A percentile compares a stretch with the other conserved stretches of the same genome.
Conservation (phyloP, 2,113 vertebrate genomes). For the Lasiurus cinereus region DNA sequence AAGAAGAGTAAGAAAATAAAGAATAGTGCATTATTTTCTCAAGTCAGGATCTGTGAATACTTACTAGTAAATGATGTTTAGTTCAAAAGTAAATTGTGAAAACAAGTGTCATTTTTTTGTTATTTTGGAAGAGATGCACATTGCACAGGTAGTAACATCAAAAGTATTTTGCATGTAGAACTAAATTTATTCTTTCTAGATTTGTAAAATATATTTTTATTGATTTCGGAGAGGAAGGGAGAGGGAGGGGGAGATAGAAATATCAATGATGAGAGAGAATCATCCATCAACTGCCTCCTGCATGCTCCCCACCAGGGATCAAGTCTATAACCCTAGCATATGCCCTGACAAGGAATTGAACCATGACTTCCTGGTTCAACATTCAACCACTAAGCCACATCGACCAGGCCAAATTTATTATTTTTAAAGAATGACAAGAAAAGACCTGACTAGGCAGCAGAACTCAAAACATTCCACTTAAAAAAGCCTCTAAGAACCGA, state of each 20-base stretch:
- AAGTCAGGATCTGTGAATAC: neutral
- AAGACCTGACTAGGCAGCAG: neutral
- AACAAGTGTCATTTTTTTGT: neutral
- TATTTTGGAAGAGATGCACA: neutral
- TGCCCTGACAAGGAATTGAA: too few species aligned
- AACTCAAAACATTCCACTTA: neutral
- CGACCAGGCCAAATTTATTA: neutral
- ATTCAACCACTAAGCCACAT: too few species aligned
- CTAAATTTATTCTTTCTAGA: neutral
- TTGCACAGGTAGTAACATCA: neutral
- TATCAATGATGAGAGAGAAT: too few species aligned
- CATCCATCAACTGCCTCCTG: too few species aligned
- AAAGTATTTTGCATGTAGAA: neutral
- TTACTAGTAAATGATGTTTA: neutral
- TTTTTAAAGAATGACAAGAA: neutral
- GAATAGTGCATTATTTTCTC: neutral
- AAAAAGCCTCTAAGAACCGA: neutral
- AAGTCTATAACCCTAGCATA: too few species aligned
- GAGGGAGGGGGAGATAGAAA: too few species aligned
- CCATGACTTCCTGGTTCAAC: too few species aligned
- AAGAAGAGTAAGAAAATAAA: neutral
- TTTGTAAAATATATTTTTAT: too few species aligned
- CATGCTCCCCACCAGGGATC: too few species aligned
- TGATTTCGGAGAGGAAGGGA: too few species aligned
- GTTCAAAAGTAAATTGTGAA: constrained; percentile 21